Percentiles rank a stretch among this genome's conserved stretches.
phyloP scores from a whole-genome alignment of 2,888 invertebrate species.

The Mythimna pallens region DNA sequence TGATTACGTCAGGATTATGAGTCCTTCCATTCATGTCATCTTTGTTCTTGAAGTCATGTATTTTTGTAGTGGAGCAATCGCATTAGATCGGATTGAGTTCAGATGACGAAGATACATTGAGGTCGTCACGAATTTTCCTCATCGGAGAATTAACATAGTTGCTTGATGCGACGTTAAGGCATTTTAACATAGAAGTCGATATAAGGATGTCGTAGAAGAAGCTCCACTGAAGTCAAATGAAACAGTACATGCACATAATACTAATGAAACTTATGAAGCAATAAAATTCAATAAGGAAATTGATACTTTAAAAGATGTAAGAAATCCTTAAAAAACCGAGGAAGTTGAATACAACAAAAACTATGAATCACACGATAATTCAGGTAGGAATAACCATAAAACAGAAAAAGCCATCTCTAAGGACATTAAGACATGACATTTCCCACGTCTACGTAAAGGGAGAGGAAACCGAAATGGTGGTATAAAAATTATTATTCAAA shows the following conservation, averaged over 20 bases:
- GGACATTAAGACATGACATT: constrained; percentile 85
- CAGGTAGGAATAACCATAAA: constrained; percentile 70
- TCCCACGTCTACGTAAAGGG: constrained; percentile 86
- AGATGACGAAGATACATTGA: constrained; percentile 54
- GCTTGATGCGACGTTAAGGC: constrained; percentile 22
- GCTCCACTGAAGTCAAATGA: constrained; percentile 17
- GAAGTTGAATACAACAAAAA: constrained; percentile 58
- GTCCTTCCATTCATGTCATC: constrained; percentile 74
- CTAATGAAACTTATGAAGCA: constrained; percentile 30
- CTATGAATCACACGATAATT: constrained; percentile 60
- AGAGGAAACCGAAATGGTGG: constrained; percentile 89
- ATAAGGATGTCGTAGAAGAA: constrained; percentile 27
- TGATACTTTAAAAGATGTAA: constrained; percentile 39
- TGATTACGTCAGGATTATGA: constrained; percentile 77
- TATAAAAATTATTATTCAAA: constrained; percentile 90
- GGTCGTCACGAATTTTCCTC: constrained; percentile 64
- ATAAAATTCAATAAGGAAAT: constrained; percentile 55
- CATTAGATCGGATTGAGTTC: constrained; percentile 50
- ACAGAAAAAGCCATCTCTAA: constrained; percentile 75
- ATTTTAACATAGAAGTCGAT: constrained; percentile 40
- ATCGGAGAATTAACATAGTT: constrained; percentile 45
- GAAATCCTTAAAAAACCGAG: constrained; percentile 48
- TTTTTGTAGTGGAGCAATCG: constrained; percentile 57
- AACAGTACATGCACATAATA: constrained; percentile 34
- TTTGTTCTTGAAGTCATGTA: constrained; percentile 60